Conservation (phyloP, 1,140 invertebrate genomes). For the Scaptomyza hsui region DNA sequence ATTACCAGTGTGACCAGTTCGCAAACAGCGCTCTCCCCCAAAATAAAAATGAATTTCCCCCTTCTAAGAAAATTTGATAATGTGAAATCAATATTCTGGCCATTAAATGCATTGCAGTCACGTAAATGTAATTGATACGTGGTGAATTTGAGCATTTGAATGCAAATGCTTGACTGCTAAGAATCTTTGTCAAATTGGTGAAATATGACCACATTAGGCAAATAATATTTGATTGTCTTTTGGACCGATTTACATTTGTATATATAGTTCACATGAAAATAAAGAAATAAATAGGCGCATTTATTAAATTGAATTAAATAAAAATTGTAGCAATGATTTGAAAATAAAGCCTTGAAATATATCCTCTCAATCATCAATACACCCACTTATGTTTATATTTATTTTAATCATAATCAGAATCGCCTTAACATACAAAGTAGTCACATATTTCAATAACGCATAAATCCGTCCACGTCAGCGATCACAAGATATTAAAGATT, state of each 20-base stretch:
- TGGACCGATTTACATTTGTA: too few species aligned
- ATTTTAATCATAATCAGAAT: conserved; percentile 31
- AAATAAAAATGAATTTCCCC: background rate
- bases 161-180: background rate
- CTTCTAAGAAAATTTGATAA: conserved; percentile 34
- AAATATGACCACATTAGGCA: too few species aligned
- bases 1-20: conserved; percentile 1
- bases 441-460: conserved; percentile 55
- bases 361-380: background rate
- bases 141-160: conserved; percentile 1
- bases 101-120: conserved; percentile 52
- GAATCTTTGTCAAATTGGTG: too few species aligned
- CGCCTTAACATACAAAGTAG: conserved; percentile 42
- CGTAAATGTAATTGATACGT: conserved; percentile 41
- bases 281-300: too few species aligned
- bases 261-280: too few species aligned
- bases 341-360: background rate
- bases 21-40: background rate
- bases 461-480: conserved; percentile 66
- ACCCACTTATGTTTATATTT: background rate
- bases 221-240: too few species aligned
- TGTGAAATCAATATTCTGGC: conserved; percentile 62
- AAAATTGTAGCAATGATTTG: too few species aligned
- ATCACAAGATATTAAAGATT: conserved; percentile 56
- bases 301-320: too few species aligned